Percentiles rank a stretch among this genome's conserved stretches.
phyloP scores from a whole-genome alignment of 1,140 invertebrate species.

The Polypedilum pembai region DNA sequence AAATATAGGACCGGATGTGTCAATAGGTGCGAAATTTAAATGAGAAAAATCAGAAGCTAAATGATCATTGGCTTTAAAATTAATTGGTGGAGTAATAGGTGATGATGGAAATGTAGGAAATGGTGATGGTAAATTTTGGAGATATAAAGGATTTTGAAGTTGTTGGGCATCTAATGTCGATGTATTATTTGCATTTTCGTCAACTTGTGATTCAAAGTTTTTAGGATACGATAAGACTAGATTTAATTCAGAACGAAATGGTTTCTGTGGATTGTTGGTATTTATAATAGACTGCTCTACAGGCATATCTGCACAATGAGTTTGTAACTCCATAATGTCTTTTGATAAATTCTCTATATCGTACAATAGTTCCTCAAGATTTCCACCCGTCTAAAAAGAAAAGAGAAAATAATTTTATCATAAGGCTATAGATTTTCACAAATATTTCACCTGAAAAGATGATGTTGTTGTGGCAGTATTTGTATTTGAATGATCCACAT shows the following conservation, averaged over 20 bases:
- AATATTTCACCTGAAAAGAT: constrained; percentile 30
- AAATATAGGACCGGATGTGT: not conserved
- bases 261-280: constrained; percentile 33
- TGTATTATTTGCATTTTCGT: constrained; percentile 31
- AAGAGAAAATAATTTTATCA: not conserved
- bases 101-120: not conserved
- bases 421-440: not conserved
- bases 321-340: constrained; percentile 31
- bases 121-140: not conserved
- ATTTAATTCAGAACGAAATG: constrained; percentile 43
- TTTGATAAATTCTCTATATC: constrained; percentile 41
- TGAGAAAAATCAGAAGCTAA: not conserved
- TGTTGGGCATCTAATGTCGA: not conserved
- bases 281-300: not conserved
- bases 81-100: not conserved
- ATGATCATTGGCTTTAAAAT: not conserved
- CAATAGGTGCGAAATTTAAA: not conserved
- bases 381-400: constrained; percentile 44
- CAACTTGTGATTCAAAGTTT: constrained; percentile 31
- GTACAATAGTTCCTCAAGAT: constrained; percentile 45
- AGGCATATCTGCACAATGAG: not conserved
- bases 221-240: constrained; percentile 39
- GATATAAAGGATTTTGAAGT: not conserved
- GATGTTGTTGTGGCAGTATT: constrained; percentile 28
- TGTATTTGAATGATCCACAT: not conserved